Evolutionary conservation across 2,797 vertebrate species (phyloP).

Genomic region (Cercopithecus diana): DNA sequence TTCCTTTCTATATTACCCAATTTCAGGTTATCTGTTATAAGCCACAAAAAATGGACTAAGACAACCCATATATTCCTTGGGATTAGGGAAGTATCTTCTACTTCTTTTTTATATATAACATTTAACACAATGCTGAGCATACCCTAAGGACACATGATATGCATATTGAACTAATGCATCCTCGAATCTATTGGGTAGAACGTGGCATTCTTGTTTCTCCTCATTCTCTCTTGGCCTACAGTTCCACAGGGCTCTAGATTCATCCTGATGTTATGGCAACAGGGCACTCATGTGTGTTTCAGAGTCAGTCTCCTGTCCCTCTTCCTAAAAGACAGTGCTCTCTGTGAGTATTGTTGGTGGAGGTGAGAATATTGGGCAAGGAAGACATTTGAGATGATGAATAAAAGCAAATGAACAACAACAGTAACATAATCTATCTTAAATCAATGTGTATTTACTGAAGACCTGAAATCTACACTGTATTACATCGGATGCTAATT

Average conservation of each 20-base stretch:
- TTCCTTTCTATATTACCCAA: neutral
- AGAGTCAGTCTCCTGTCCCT: neutral
- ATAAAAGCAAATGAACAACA: neutral
- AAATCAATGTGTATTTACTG: neutral
- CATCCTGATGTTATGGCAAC: rapidly evolving
- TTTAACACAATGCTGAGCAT: neutral
- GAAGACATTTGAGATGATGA: neutral
- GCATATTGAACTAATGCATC: neutral
- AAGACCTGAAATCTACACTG: neutral
- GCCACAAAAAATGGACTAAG: neutral
- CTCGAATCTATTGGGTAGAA: neutral
- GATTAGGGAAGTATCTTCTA: neutral
- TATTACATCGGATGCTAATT: neutral
- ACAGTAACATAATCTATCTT: neutral
- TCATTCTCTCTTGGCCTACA: neutral
- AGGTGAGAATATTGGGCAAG: neutral
- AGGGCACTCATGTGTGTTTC: rapidly evolving
- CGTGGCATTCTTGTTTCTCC: neutral
- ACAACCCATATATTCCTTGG: neutral
- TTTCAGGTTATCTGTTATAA: neutral
- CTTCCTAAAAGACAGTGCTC: neutral
- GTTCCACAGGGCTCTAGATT: neutral
- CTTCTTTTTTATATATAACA: too few species aligned
- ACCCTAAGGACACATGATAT: rapidly evolving
- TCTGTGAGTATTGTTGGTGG: rapidly evolving